Conservation (phyloP, 2,113 vertebrate species). For the Coptodon bakossiorum region DNA sequence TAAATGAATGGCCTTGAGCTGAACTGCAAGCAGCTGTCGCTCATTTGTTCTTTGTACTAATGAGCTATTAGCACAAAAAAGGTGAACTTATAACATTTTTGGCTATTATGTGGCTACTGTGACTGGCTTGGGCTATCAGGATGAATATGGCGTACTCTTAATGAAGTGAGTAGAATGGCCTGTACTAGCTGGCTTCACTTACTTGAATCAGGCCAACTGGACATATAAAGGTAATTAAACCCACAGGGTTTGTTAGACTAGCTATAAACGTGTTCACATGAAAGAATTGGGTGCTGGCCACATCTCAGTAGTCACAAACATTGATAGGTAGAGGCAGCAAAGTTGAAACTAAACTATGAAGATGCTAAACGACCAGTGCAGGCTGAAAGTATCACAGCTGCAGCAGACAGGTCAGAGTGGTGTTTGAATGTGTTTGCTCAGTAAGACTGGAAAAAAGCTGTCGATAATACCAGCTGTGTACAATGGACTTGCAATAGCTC, state of each 20-base stretch:
- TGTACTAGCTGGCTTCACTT: neutral
- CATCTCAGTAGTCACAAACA: neutral
- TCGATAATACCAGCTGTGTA: accelerated
- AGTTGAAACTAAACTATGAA: neutral
- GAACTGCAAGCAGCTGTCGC: neutral
- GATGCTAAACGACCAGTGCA: neutral
- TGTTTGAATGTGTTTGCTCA: neutral
- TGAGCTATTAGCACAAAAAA: neutral
- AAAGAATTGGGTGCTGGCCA: neutral
- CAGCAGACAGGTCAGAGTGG: too few species aligned
- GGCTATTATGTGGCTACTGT: neutral
- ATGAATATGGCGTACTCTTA: neutral
- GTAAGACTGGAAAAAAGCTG: neutral
- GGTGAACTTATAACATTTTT: accelerated
- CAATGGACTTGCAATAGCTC: neutral
- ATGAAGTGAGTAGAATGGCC: neutral
- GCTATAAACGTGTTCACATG: accelerated
- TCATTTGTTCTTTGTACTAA: neutral
- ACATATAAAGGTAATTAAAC: neutral
- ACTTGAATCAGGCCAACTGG: accelerated
- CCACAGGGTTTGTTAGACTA: neutral
- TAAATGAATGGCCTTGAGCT: neutral
- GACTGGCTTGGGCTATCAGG: neutral
- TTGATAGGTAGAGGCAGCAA: accelerated
- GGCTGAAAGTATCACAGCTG: neutral